Percentiles rank a stretch among this genome's conserved stretches.
These are phyloP conservation scores for Echinarachnius parma DNA, from an alignment of 53 echinoderm and acorn worm species.

Conservation along the genomic window DNA sequence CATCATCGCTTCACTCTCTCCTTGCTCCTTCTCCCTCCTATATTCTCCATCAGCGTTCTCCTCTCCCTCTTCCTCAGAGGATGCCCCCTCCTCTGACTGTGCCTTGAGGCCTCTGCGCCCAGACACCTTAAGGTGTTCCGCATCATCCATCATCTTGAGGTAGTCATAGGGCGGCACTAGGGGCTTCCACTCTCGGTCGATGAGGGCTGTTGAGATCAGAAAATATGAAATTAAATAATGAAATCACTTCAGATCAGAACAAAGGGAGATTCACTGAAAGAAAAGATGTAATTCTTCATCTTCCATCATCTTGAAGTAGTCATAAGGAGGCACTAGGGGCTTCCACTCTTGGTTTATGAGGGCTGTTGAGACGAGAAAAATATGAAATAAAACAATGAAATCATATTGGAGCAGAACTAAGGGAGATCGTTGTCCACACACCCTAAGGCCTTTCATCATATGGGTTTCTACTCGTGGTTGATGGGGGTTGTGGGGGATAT, in stretches of 20 bases:
- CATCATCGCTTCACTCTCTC: neutral
- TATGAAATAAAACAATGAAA: too few species aligned
- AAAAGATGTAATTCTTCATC: too few species aligned
- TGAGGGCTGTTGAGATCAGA: too few species aligned
- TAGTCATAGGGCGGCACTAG: constrained; percentile 35
- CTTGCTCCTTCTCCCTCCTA: neutral
- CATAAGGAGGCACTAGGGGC: constrained; percentile 32
- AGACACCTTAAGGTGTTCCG: neutral
- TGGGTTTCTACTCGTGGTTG: too few species aligned
- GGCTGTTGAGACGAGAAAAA: too few species aligned
- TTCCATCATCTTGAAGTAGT: constrained; percentile 34
- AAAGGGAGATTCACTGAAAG: too few species aligned
- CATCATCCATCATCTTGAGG: constrained; percentile 34
- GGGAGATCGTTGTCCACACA: too few species aligned
- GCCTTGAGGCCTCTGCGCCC: constrained; percentile 14
- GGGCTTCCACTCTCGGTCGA: constrained; percentile 34
- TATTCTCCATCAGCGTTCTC: neutral
- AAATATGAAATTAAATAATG: too few species aligned
- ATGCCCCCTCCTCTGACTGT: neutral
- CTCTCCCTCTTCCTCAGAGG: neutral
- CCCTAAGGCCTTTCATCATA: too few species aligned
- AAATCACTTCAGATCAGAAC: too few species aligned
- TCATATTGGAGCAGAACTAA: too few species aligned
- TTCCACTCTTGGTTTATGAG: constrained; percentile 31
- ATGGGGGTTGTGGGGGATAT: too few species aligned